Evolutionary conservation across 2,113 vertebrate genomes (phyloP).

Genomic region (Loxodonta africana): DNA sequence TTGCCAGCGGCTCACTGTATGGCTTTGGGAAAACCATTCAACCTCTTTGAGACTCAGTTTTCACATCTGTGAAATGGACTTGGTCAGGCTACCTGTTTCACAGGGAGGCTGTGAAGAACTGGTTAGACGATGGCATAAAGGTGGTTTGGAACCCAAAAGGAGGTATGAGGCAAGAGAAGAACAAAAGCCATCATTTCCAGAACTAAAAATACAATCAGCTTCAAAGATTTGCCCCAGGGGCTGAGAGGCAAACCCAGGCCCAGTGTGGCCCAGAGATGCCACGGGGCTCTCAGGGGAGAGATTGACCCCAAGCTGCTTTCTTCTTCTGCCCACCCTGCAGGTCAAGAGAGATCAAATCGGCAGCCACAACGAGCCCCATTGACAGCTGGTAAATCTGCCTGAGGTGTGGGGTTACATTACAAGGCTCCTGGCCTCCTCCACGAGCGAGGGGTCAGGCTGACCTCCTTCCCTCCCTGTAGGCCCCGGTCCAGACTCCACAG

Average conservation of each 20-base stretch:
- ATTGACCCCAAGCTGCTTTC: slow-evolving; percentile 49
- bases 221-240: not conserved
- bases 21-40: not conserved
- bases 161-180: not conserved
- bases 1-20: not conserved
- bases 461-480: slow-evolving; percentile 65
- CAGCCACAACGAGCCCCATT: slow-evolving; percentile 74
- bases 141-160: no score
- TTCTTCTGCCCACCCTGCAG: slow-evolving; percentile 53
- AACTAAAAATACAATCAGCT: not conserved
- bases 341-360: slow-evolving; percentile 69
- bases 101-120: not conserved
- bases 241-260: not conserved
- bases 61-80: not conserved
- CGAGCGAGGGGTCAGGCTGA: slow-evolving; percentile 54
- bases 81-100: not conserved
- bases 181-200: not conserved
- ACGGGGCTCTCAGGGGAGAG: slow-evolving; percentile 41
- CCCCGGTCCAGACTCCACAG: slow-evolving; percentile 16
- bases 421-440: slow-evolving; percentile 57
- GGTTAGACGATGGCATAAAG: not conserved
- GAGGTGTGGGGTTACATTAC: slow-evolving; percentile 63
- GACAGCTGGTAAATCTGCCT: slow-evolving; percentile 56
- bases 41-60: not conserved
- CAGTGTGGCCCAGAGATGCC: slow-evolving; percentile 1